phyloP scores from a whole-genome alignment of 2,888 invertebrate genomes.

The Apantesis nais region DNA sequence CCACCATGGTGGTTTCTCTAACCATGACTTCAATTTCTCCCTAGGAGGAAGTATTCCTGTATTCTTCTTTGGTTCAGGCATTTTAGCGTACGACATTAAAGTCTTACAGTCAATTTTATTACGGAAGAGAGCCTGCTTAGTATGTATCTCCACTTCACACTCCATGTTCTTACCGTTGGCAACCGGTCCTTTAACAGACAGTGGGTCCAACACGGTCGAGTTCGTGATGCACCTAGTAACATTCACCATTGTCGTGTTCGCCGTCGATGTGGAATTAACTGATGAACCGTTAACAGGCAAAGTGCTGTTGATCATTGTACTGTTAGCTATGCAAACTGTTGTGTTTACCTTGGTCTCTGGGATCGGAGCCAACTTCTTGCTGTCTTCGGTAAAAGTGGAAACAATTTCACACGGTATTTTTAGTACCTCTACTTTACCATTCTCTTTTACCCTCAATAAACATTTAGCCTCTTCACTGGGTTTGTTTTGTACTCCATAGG shows the following conservation, averaged over 20 bases:
- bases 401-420: conserved; percentile 80
- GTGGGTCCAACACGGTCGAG: conserved; percentile 62
- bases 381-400: conserved; percentile 73
- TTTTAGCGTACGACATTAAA: conserved; percentile 67
- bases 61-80: conserved; percentile 65
- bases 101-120: conserved; percentile 67
- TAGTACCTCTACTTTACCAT: conserved; percentile 58
- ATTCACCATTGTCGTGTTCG: conserved; percentile 47
- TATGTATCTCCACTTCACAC: conserved; percentile 70
- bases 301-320: conserved; percentile 52
- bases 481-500: conserved; percentile 38
- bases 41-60: conserved; percentile 61
- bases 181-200: conserved; percentile 63
- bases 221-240: conserved; percentile 58
- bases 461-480: conserved; percentile 66
- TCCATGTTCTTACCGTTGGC: conserved; percentile 60
- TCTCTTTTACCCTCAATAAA: conserved; percentile 67
- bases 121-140: conserved; percentile 55
- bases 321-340: conserved; percentile 65
- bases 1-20: conserved; percentile 79
- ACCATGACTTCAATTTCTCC: conserved; percentile 67
- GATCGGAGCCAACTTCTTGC: conserved; percentile 52
- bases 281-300: conserved; percentile 19
- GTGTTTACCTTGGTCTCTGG: conserved; percentile 51
- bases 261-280: conserved; percentile 10